Conservation (phyloP, 2,113 vertebrate species). For the Mionectes macconnelli region DNA sequence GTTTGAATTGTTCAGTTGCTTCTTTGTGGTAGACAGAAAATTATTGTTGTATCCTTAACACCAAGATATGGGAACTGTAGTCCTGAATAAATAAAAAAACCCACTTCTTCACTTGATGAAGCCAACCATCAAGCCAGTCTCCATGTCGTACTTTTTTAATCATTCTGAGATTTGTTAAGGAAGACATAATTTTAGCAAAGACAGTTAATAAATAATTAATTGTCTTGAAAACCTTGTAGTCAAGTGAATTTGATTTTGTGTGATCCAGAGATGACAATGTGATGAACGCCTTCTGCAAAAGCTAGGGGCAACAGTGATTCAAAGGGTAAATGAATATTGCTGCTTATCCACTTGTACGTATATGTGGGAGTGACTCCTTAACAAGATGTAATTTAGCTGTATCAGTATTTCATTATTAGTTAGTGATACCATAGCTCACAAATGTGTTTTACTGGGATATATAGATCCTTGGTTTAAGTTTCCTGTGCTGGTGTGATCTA, state of each 20-base stretch:
- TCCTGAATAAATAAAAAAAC: background rate
- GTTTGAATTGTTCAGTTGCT: background rate
- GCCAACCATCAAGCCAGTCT: background rate
- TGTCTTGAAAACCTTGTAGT: background rate
- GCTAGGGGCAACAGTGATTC: background rate
- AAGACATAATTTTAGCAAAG: conserved; percentile 3
- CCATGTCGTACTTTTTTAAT: background rate
- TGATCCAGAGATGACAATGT: background rate
- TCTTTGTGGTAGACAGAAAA: background rate
- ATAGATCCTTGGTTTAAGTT: background rate
- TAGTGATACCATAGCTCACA: background rate
- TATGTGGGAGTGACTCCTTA: background rate
- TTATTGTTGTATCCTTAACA: background rate
- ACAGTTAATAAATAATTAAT: conserved; percentile 16
- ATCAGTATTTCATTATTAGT: background rate
- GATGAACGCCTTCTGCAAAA: background rate
- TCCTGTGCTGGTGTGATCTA: background rate
- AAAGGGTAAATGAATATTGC: background rate
- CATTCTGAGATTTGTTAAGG: conserved; percentile 14
- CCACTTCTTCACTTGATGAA: background rate
- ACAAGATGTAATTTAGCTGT: background rate
- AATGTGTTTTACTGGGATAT: background rate
- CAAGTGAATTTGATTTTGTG: conserved; percentile 19
- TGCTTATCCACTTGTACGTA: background rate
- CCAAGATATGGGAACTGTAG: background rate